Evolutionary conservation across 2,797 vertebrate genomes (phyloP).

Genomic region (Anabacerthia variegaticeps): DNA sequence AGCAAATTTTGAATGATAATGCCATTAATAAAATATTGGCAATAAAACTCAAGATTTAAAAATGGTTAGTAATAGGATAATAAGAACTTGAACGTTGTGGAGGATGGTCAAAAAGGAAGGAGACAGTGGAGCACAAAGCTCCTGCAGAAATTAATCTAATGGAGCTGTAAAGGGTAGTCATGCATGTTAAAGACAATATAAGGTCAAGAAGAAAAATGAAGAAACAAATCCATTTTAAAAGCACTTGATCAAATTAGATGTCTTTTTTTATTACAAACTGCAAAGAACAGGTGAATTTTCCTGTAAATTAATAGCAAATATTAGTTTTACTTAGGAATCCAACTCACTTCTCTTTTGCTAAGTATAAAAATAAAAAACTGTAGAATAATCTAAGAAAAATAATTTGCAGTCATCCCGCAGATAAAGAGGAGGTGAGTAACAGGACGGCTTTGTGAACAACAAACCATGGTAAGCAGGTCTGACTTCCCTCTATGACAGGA

Average conservation of each 20-base stretch:
- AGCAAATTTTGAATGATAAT: background rate
- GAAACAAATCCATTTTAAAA: background rate
- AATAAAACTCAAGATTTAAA: background rate
- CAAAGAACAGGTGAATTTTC: background rate
- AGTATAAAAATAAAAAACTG: background rate
- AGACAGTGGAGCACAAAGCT: background rate
- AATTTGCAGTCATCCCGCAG: background rate
- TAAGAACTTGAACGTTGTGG: background rate
- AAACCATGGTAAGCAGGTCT: background rate
- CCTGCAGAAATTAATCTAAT: background rate
- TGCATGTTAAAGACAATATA: background rate
- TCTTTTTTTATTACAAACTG: background rate
- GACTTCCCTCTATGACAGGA: background rate
- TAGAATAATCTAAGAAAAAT: background rate
- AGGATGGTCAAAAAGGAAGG: background rate
- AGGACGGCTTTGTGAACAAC: background rate
- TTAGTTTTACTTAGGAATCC: background rate
- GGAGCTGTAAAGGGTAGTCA: background rate
- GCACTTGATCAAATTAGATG: background rate
- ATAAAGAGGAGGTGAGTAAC: background rate
- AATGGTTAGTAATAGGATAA: background rate
- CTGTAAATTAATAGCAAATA: background rate
- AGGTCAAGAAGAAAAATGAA: background rate
- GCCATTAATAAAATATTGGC: background rate
- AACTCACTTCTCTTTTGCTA: background rate